These are phyloP conservation scores for Aplysia californica DNA, from an alignment of 1,140 invertebrate genomes.

Conservation along the genomic window DNA sequence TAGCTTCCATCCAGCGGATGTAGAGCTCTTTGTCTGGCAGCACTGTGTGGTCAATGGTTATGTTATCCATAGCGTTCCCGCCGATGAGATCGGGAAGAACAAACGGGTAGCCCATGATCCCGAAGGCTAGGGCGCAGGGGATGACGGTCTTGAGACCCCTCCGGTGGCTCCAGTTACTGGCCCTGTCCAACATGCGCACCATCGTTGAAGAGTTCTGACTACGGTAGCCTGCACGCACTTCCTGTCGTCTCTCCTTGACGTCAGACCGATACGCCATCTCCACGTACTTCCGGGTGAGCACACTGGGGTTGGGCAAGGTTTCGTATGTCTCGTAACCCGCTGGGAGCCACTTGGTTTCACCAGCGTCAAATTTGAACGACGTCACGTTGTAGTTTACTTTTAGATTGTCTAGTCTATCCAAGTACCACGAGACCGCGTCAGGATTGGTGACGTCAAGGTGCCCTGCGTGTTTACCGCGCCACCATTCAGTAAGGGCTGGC, in stretches of 20 bases:
- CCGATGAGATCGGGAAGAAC: slow-evolving; percentile 95
- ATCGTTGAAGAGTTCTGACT: slow-evolving; percentile 85
- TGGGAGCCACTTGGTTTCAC: slow-evolving; percentile 85
- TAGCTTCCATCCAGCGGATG: slow-evolving; percentile 89
- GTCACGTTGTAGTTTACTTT: slow-evolving; percentile 72
- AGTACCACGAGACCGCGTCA: slow-evolving; percentile 78
- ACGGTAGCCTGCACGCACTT: slow-evolving; percentile 81
- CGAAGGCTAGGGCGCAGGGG: slow-evolving; percentile 83
- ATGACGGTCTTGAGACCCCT: slow-evolving; percentile 89
- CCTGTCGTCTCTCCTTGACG: slow-evolving; percentile 76
- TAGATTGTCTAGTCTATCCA: slow-evolving; percentile 73
- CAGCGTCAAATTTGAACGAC: slow-evolving; percentile 92
- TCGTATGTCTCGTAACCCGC: slow-evolving; percentile 29
- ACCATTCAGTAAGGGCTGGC: slow-evolving; percentile 78
- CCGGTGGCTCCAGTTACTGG: slow-evolving; percentile 81
- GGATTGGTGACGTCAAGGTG: slow-evolving; percentile 59
- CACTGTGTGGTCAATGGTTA: slow-evolving; percentile 30
- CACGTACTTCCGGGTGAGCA: slow-evolving; percentile 49
- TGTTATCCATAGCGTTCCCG: slow-evolving; percentile 78
- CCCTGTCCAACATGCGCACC: slow-evolving; percentile 90
- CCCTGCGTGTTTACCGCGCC: slow-evolving; percentile 78
- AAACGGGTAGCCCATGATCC: slow-evolving; percentile 85
- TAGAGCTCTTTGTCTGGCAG: slow-evolving; percentile 83
- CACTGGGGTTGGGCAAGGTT: slow-evolving; percentile 50
- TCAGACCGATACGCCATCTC: slow-evolving; percentile 68